A percentile compares a stretch with the other conserved stretches of the same genome.
Conservation (phyloP, 1,140 invertebrate species). For the Neomicropteryx cornuta region DNA sequence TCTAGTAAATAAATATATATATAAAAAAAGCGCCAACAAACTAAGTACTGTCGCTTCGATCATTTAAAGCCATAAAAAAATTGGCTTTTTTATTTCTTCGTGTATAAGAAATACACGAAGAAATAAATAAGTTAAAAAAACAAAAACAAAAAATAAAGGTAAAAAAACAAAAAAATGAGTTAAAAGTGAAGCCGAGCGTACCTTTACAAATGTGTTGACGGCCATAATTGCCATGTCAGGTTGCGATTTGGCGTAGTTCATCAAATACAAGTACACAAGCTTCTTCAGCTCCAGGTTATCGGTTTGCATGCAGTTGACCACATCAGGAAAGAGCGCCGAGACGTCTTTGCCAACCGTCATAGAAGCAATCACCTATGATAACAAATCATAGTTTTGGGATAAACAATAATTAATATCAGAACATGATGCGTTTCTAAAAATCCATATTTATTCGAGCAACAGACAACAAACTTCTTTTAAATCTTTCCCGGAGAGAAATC, state of each 20-base stretch:
- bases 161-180: not conserved
- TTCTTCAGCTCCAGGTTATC: constrained; percentile 99
- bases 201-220: constrained; percentile 99
- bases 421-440: not conserved
- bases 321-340: constrained; percentile 94
- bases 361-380: constrained; percentile 87
- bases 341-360: constrained; percentile 99
- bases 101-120: too few species aligned
- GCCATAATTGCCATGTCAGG: constrained; percentile 99
- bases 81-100: too few species aligned
- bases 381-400: constrained; percentile 11
- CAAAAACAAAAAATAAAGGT: constrained; percentile 7
- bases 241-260: constrained; percentile 99
- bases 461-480: too few species aligned
- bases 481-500: too few species aligned
- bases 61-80: too few species aligned
- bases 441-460: too few species aligned
- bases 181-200: constrained; percentile 26
- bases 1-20: too few species aligned
- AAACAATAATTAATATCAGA: not conserved
- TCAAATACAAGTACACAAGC: constrained; percentile 96
- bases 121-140: too few species aligned
- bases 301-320: constrained; percentile 99
- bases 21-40: too few species aligned
- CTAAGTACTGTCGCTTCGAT: too few species aligned